Percentiles rank a stretch among this genome's conserved stretches.
Conservation (phyloP, 2,797 vertebrate species). For the Lepus oiostolus region DNA sequence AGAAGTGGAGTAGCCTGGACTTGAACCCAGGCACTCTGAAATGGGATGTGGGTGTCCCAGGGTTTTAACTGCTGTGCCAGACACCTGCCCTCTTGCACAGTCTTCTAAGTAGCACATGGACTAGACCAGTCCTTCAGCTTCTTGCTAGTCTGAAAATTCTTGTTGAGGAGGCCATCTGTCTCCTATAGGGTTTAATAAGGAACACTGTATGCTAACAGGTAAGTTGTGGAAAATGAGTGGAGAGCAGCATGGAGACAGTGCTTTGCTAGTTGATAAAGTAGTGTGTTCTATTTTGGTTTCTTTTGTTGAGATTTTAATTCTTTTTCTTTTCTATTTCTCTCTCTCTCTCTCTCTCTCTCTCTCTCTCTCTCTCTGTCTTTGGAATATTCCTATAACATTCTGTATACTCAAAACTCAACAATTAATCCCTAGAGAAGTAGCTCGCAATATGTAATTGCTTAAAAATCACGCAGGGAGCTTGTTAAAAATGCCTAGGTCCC, state of each 20-base stretch:
- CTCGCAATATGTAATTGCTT: not conserved
- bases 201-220: not conserved
- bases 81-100: not conserved
- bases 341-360: not conserved
- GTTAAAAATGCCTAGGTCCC: not conserved
- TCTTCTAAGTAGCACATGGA: not conserved
- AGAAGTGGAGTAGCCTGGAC: no score
- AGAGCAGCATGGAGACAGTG: not conserved
- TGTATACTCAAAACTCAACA: not conserved
- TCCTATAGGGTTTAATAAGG: not conserved
- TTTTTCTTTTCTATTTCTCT: not conserved
- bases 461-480: not conserved
- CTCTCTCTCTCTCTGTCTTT: not conserved
- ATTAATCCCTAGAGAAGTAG: not conserved
- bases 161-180: not conserved
- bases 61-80: no score
- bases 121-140: not conserved
- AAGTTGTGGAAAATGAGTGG: not conserved
- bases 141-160: not conserved
- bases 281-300: not conserved
- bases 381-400: not conserved
- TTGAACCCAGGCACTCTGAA: no score
- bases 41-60: no score
- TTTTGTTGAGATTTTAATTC: slow-evolving; percentile 49
- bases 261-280: not conserved